These are phyloP conservation scores for Magallana gigas DNA, from an alignment of 1,140 invertebrate genomes.

Conservation along the genomic window DNA sequence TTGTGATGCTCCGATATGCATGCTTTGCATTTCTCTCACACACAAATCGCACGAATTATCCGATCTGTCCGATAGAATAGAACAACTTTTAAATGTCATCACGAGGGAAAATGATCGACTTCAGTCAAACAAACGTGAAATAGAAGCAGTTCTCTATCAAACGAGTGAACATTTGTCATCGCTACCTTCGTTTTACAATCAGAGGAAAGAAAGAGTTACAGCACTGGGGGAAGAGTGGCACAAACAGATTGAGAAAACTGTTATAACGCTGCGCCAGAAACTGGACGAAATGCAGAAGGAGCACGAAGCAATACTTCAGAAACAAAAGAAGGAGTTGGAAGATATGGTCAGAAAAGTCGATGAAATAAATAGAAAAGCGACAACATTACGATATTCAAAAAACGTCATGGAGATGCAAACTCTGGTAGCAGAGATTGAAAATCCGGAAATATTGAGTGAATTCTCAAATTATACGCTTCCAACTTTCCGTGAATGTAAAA, in stretches of 20 bases:
- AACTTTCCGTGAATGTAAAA: not conserved
- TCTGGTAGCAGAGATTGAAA: not conserved
- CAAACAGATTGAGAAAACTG: not conserved
- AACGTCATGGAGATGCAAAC: not conserved
- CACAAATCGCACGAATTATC: slow-evolving; percentile 2
- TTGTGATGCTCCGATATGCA: not conserved
- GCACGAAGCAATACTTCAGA: not conserved
- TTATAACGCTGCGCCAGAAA: not conserved
- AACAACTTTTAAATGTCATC: not conserved
- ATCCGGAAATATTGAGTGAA: not conserved
- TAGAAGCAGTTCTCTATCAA: not conserved
- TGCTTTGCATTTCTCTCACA: not conserved
- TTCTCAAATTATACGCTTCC: not conserved
- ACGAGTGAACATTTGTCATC: not conserved
- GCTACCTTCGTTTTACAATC: not conserved
- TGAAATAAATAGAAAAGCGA: not conserved
- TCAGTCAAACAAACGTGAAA: not conserved
- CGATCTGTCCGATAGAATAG: not conserved
- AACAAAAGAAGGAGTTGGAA: not conserved
- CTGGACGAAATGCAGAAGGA: slow-evolving; percentile 3
- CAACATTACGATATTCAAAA: not conserved
- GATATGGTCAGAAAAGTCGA: not conserved
- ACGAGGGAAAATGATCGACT: not conserved
- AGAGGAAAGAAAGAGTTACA: not conserved
- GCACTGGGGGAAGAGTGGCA: not conserved